Conservation (phyloP, 2,888 invertebrate genomes). For the Anoncus sp. region DNA sequence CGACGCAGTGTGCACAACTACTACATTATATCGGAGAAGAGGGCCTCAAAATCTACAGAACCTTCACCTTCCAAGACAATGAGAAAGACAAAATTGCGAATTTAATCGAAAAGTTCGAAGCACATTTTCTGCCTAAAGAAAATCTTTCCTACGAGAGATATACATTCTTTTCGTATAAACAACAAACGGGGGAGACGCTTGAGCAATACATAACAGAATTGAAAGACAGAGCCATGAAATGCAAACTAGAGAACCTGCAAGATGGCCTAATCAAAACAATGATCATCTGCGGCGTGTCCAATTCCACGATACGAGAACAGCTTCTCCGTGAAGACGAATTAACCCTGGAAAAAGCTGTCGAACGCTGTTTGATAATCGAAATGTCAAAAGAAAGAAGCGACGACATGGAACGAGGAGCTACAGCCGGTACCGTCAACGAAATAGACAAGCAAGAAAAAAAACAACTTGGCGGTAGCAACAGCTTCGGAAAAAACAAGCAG, state of each 20-base stretch:
- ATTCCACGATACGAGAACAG: slow-evolving; percentile 57
- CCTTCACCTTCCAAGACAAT: slow-evolving; percentile 61
- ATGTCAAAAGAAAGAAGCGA: slow-evolving; percentile 42
- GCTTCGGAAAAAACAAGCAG: no score
- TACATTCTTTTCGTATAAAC: slow-evolving; percentile 64
- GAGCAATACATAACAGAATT: slow-evolving; percentile 67
- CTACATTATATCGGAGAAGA: slow-evolving; percentile 70
- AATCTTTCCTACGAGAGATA: slow-evolving; percentile 64
- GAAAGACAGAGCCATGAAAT: slow-evolving; percentile 64
- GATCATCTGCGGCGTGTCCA: slow-evolving; percentile 65
- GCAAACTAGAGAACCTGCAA: slow-evolving; percentile 64
- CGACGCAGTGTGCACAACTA: slow-evolving; percentile 66
- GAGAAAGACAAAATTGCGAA: slow-evolving; percentile 60
- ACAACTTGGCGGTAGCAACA: no score
- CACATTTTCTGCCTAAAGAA: slow-evolving; percentile 66
- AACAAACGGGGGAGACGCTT: slow-evolving; percentile 64
- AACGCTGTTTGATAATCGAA: slow-evolving; percentile 55
- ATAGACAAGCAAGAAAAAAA: no score
- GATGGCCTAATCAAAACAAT: slow-evolving; percentile 65
- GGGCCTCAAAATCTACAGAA: slow-evolving; percentile 65
- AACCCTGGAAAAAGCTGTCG: slow-evolving; percentile 62
- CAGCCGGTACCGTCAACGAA: no score
- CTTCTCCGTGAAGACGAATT: slow-evolving; percentile 64
- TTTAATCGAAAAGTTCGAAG: slow-evolving; percentile 66
- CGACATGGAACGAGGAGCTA: no score